Evolutionary conservation across 2,888 invertebrate species (phyloP), one percentile per base, ranked within the genome.

Genomic region (Barypeithes pellucidus): DNA sequence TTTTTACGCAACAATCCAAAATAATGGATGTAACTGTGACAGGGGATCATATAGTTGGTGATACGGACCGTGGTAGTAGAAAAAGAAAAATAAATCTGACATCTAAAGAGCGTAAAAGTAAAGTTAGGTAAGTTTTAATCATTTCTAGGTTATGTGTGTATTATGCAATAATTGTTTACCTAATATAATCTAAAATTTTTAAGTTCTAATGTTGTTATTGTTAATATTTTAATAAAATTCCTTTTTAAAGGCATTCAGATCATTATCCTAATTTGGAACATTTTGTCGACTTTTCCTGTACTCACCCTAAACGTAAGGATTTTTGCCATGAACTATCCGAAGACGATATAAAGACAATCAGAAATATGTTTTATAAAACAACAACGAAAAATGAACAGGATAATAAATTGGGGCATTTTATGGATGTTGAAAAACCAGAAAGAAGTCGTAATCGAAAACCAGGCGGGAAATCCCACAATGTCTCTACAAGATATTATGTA

Each of bases 251-350:
- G 16, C 52, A 52, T 52, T 52, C 52, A 52, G 52, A 52, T 52
- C 52, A 57, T 66, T 52, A 33, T 66, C 52, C 29, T 33, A 66
- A 59, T 66, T 66, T 66, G 57, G 57, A 57, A 66, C 54, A 66
- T 66, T 14, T 66, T 66, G 67, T 41, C 41, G 11, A 66, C 14
- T 66, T 66, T 66, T 36, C 39, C 52, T 66, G 67, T 57, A 57
- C 18, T 33, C 57, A 66, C 41, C 41, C 41, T 57, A 66, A 66
- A 57, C 67, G 67, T 57, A 66, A 66, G 67, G 67, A 66, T 66
- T 66, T 41, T 36, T 63, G 63, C 47, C 47, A 63, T 63, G 63
- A 63, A 47, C 22, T 63, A 63, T 47, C 45, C 63, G 47, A 63
- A 63, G 63, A 63, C 43, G 47, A 63, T 47, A 65, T 65, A 65